Base-by-base conservation (phyloP, 1,140 invertebrate genomes). In the Phenacoccus solenopsis region DNA sequence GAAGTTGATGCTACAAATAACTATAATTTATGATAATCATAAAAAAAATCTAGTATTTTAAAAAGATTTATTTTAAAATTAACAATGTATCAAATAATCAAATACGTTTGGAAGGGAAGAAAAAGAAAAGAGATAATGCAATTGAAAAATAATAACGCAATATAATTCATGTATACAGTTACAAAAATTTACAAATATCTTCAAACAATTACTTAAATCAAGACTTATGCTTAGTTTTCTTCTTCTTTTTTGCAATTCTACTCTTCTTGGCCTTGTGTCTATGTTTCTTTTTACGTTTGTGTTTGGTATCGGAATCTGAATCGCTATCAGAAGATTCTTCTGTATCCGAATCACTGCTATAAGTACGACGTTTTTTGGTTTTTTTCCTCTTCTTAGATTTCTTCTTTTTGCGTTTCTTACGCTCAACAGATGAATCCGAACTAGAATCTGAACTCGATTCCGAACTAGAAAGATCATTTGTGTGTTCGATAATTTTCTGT, bases 241-340 rank as follows among this genome's bases (percentile, higher is more conserved):
- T 76, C 32, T 72, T 73, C 68, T 76, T 76, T 59, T 74, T 75
- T 0, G 73, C 67, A 16, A 73, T 72, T 30, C 67, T 72, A 38
- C 73, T 75, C 1, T 30, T 16, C 61, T 73, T 73, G 20, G 71
- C 72, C 32, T 74, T 75, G 38, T 74, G 73, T 59, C 74, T 74
- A 3, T 75, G 72, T 57, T 74, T 72, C 28, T 72, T 73, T 56
- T 74, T 75, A 68, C 72, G 73, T 30, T 70, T 72, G 28, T 72
- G 69, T 12, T 69, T 71, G 20, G 49, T 21, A 67, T 73, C 73
- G 20, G 73, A 73, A 12, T 72, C 72, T 7, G 69, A 70, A 13
- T 72, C 72, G 35, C 72, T 72, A 5, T 64, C 59, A 13, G 68
- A 70, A 27, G 70, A 61, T 38, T 70, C 59, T 3, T 64, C 59